Percentiles rank a stretch among this genome's conserved stretches.
Evolutionary conservation across 2,888 invertebrate genomes (phyloP).

Genomic region (Andrena bucephala): DNA sequence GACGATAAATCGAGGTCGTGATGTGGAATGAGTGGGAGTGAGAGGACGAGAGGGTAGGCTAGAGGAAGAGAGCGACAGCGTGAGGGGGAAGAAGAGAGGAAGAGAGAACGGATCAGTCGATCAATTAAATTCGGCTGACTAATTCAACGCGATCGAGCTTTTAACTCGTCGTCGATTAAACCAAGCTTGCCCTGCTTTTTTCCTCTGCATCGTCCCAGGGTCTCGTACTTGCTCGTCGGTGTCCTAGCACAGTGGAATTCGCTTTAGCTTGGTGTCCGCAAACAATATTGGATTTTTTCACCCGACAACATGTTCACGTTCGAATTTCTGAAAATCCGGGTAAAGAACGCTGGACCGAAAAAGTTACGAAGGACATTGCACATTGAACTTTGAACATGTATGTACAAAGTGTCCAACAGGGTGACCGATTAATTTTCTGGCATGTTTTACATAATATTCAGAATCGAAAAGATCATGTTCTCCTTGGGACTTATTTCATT

Average conservation of each 20-base stretch:
- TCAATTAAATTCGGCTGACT: conserved; percentile 69
- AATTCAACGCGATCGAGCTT: conserved; percentile 64
- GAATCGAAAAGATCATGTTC: no score
- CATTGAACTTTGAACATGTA: neutral
- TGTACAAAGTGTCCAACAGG: neutral
- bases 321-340: conserved; percentile 18
- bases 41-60: neutral
- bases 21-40: neutral
- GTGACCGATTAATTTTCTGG: neutral
- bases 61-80: neutral
- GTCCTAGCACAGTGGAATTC: conserved; percentile 38
- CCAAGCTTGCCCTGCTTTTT: conserved; percentile 15
- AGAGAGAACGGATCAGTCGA: conserved; percentile 49
- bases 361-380: neutral
- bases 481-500: no score
- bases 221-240: conserved; percentile 21
- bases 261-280: conserved; percentile 17
- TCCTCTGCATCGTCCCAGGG: conserved; percentile 3
- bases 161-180: conserved; percentile 56
- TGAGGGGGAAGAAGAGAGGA: neutral
- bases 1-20: conserved; percentile 50
- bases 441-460: neutral
- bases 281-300: conserved; percentile 36
- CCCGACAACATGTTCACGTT: conserved; percentile 7
- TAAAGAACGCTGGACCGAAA: neutral